A percentile compares a stretch with the other conserved stretches of the same genome.
phyloP scores from a whole-genome alignment of 64 coral and sea anemone species.

The Montipora foliosa region DNA sequence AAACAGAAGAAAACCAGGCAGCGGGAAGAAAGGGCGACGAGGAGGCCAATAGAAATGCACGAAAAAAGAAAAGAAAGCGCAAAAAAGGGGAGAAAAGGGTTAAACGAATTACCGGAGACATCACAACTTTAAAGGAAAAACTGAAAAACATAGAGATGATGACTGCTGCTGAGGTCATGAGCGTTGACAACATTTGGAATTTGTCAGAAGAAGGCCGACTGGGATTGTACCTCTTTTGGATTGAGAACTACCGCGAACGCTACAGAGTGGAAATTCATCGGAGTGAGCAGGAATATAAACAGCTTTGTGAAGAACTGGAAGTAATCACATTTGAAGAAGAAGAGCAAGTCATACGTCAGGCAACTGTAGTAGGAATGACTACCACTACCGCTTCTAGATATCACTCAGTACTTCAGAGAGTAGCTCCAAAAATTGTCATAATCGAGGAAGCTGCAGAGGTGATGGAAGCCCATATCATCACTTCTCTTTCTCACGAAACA shows the following conservation, averaged over 20 bases:
- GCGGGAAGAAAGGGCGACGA: too few relatives aligned
- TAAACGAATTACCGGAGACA: background rate
- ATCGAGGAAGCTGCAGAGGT: constrained; percentile 97
- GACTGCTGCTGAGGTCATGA: constrained; percentile 10
- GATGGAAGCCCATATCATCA: constrained; percentile 89
- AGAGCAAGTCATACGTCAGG: constrained; percentile 49
- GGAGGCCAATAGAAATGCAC: background rate
- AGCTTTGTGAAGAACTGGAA: constrained; percentile 26
- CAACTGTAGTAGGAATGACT: constrained; percentile 92
- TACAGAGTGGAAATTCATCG: constrained; percentile 5
- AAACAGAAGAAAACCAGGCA: background rate
- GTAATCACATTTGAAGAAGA: constrained; percentile 18
- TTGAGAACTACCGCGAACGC: constrained; percentile 19
- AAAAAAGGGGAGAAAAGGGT: background rate
- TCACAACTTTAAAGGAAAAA: background rate
- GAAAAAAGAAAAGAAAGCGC: background rate
- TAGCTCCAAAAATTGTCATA: constrained; percentile 77
- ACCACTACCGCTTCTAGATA: constrained; percentile 78
- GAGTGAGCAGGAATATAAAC: constrained; percentile 46
- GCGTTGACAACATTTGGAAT: constrained; percentile 2
- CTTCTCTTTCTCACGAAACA: constrained; percentile 63
- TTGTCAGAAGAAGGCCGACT: background rate
- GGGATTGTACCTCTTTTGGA: constrained; percentile 48
- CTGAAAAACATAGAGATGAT: constrained; percentile 1
- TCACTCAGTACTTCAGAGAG: constrained; percentile 72